A percentile compares a stretch with the other conserved stretches of the same genome.
Evolutionary conservation across 2,888 invertebrate genomes (phyloP).

Genomic region (Tetragonisca angustula): DNA sequence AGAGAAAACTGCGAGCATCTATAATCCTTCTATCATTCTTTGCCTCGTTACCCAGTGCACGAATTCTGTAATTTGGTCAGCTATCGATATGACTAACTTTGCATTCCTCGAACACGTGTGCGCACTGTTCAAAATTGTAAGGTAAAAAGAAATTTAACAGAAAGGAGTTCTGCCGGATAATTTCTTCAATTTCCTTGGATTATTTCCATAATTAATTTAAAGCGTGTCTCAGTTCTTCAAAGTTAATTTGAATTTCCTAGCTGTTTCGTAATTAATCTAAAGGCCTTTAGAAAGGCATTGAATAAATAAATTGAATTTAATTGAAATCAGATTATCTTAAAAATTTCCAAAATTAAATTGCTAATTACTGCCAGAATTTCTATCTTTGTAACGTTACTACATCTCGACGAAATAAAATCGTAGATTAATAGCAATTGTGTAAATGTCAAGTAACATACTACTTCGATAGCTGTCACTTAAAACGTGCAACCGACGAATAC

Average conservation of each 20-base stretch:
- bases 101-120: slow-evolving; percentile 5
- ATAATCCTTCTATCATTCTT: not conserved
- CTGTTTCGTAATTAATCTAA: no score
- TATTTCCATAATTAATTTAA: not conserved
- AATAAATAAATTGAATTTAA: no score
- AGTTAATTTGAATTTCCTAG: not conserved
- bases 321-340: no score
- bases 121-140: slow-evolving; percentile 16
- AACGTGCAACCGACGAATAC: not conserved
- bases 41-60: accelerated
- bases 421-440: not conserved
- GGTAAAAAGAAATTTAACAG: slow-evolving; percentile 12
- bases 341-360: no score
- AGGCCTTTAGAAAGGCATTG: no score
- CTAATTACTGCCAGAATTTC: no score
- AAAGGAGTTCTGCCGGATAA: not conserved
- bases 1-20: not conserved
- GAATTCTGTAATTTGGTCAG: accelerated
- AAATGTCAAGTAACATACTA: not conserved
- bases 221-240: not conserved
- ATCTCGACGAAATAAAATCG: not conserved
- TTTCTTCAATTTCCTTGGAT: not conserved
- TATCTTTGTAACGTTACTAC: accelerated
- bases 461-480: not conserved
- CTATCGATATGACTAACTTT: not conserved